Base-by-base conservation (phyloP, 2,888 invertebrate genomes). In the Diabrotica balteata region DNA sequence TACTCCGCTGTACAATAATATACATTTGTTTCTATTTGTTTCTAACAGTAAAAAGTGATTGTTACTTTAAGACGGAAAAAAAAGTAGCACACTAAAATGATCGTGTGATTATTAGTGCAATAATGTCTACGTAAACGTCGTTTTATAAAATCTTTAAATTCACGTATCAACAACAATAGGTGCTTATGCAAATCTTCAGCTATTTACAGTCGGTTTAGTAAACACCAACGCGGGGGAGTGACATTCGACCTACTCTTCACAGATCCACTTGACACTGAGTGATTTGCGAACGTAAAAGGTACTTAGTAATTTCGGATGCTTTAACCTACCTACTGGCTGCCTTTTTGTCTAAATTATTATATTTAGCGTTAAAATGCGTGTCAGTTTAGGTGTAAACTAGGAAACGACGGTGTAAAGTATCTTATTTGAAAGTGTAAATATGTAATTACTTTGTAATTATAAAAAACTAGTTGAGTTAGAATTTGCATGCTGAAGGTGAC, bases 401-500 rank as follows among this genome's bases (percentile, higher is more conserved):
- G 42, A 54, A 54, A 54, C n/a, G 42, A 42, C 42, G 43, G 10
- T 9, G 10, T 11, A 9, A 54, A 54, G 42, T 54, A 54, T 32
- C 32, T 54, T 54, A 54, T n/a, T 54, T 42, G 32, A 17, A 54
- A n/a, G 54, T 54, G n/a, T 54, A 54, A 22, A 54, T 43, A 53
- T 53, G 42, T 54, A 8, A 54, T 54, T 54, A 54, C 32, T 32
- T 43, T 54, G 32, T 43, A 9, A 44, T 43, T 43, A 44, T 54
- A 42, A 43, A 43, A 43, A 54, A 43, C 10, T 42, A 43, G 10
- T 54, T 43, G 52, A 52, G 52, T 22, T 43, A 7, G 8, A 54
- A 54, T 54, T 11, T n/a, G 42, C 54, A 54, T 54, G 11, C n/a
- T 54, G 43, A 11, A 54, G 54, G 54, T 54, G 54, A 54, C 54